Evolutionary conservation across 2,888 invertebrate genomes (phyloP), one percentile per base, ranked within the genome.

Genomic region (Xestia sexstrigata): DNA sequence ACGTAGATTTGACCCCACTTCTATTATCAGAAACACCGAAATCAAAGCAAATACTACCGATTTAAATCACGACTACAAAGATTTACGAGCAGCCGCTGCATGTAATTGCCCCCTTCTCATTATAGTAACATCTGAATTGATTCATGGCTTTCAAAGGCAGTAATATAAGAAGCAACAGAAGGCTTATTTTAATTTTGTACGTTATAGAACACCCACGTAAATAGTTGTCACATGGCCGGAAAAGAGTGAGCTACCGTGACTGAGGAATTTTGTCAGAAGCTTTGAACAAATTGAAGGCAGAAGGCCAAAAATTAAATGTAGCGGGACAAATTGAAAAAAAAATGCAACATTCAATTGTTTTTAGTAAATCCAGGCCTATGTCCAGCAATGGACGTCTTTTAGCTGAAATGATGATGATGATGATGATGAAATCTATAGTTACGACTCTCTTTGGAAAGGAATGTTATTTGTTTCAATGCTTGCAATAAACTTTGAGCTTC

Each of bases 121-220:
- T 92, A 91, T 90, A 90, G 83, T 88, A 81, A 90, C 88, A 89
- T 88, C 87, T 85, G 76, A 88, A 90, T 90, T 92, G 92, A 92
- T 92, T 91, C 90, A 91, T 91, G 83, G 89, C 85, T 70, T 78
- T 79, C 81, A 75, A 63, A 13, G 42, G 39, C 17, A 35, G 17
- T 66, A 63, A 58, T 26, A 26, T 55, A 69, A 65, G 30, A 26
- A 3, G 30, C 13, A 11, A 17, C 81, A 84, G 76, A 76, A 83
- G 81, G 81, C 49, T 17, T 72, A 63, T 69, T 70, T 47, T 65
- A 69, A 47, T 60, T 78, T 42, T n/a, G 23, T 20, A 2, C 60
- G 30, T 65, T 81, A 49, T n/a, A 81, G 30, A 74, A 78, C 78
- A 58, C 82, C 75, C 42, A 81, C 58, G 30, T 60, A 42, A 55